These are phyloP conservation scores for Tenebrosternarchus preto DNA, from an alignment of 2,113 vertebrate species.

Conservation along the genomic window DNA sequence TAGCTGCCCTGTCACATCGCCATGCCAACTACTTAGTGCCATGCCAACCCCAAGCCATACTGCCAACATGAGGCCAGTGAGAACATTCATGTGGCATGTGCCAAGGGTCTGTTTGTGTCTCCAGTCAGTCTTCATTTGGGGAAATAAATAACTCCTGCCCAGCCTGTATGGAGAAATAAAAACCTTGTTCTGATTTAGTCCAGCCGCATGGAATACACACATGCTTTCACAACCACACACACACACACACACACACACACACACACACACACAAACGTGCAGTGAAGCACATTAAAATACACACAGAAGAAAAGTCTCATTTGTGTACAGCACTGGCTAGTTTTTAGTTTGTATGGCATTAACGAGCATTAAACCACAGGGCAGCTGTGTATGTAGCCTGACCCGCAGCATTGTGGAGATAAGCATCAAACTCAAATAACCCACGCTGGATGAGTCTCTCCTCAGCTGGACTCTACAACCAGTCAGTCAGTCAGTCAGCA, in stretches of 20 bases:
- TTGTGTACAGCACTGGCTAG: slow-evolving; percentile 5
- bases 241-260: slow-evolving; percentile 32
- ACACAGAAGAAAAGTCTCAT: slow-evolving; percentile 21
- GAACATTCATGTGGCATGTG: slow-evolving; percentile 66
- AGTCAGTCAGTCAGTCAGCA: slow-evolving; percentile 25
- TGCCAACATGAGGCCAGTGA: slow-evolving; percentile 48
- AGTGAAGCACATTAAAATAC: slow-evolving; percentile 32
- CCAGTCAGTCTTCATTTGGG: slow-evolving; percentile 71
- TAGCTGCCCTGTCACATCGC: slow-evolving; percentile 56
- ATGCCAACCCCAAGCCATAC: slow-evolving; percentile 50
- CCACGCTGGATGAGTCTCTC: slow-evolving; percentile 20
- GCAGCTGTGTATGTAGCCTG: slow-evolving; percentile 30
- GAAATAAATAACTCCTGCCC: slow-evolving; percentile 62
- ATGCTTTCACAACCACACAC: slow-evolving; percentile 17
- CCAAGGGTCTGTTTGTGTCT: slow-evolving; percentile 48
- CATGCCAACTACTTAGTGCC: slow-evolving; percentile 48
- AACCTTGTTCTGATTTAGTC: slow-evolving; percentile 45
- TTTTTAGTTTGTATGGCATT: slow-evolving; percentile 22
- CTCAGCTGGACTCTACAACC: slow-evolving; percentile 12
- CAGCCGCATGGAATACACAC: slow-evolving; percentile 36
- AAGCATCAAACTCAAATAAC: slow-evolving; percentile 33
- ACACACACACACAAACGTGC: slow-evolving; percentile 44
- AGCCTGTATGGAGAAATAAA: slow-evolving; percentile 66
- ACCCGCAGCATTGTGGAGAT: slow-evolving; percentile 18
- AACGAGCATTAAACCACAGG: slow-evolving; percentile 23